Percentiles rank a stretch among this genome's conserved stretches.
These are phyloP conservation scores for Diabrotica undecimpunctata DNA, from an alignment of 1,140 invertebrate species.

Conservation along the genomic window DNA sequence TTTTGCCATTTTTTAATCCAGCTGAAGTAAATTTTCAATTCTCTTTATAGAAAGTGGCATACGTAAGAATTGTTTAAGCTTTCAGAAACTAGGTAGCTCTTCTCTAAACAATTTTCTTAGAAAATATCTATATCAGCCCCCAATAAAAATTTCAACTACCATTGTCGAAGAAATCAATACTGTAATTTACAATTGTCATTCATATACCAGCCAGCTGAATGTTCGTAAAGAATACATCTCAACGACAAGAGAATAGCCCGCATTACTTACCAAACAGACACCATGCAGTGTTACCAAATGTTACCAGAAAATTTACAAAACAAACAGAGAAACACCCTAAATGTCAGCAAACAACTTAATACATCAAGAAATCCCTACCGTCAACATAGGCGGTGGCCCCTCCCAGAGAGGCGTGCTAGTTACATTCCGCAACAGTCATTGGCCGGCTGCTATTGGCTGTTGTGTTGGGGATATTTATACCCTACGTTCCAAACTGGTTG, in stretches of 20 bases:
- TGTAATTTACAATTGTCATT: background rate
- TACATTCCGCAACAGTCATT: constrained; percentile 8
- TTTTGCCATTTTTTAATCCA: too few relatives aligned
- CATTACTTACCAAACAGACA: constrained; percentile 22
- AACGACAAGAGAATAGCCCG: constrained; percentile 20
- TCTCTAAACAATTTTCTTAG: background rate
- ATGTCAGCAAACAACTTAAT: constrained; percentile 33
- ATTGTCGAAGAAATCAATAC: constrained; percentile 2
- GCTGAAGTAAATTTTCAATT: too few relatives aligned
- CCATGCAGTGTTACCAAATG: constrained; percentile 33
- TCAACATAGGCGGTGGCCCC: constrained; percentile 17
- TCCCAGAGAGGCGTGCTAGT: background rate
- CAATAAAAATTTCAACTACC: background rate
- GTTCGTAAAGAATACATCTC: constrained; percentile 16
- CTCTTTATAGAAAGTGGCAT: too few relatives aligned
- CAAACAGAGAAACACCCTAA: constrained; percentile 32
- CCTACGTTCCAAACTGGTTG: constrained; percentile 7
- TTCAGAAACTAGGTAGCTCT: background rate
- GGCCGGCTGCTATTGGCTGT: constrained; percentile 20
- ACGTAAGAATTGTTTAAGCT: too few relatives aligned
- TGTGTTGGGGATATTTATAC: constrained; percentile 6
- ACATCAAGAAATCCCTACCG: constrained; percentile 19
- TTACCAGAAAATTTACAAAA: constrained; percentile 34
- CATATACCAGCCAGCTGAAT: constrained; percentile 1
- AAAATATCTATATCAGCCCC: background rate